Conservation (phyloP, 1,140 invertebrate species). For the Halesus radiatus region DNA sequence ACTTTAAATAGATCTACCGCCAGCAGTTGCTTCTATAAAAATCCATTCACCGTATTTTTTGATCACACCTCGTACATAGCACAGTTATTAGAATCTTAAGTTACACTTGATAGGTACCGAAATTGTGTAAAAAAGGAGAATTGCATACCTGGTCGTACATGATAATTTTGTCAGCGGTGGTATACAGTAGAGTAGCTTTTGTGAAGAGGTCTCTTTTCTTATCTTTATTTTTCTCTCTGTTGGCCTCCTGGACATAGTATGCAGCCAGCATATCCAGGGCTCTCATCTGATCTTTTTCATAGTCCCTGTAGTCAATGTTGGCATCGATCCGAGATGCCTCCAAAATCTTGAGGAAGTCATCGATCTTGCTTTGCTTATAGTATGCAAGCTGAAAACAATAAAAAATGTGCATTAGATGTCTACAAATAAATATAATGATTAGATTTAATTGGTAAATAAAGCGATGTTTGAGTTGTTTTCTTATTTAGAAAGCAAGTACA, state of each 20-base stretch:
- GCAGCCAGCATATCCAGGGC: constrained; percentile 96
- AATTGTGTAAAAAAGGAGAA: constrained; percentile 4
- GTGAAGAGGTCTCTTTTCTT: constrained; percentile 95
- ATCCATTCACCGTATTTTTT: too few relatives aligned
- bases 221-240: constrained; percentile 96
- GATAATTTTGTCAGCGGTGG: constrained; percentile 98
- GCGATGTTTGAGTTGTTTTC: too few relatives aligned
- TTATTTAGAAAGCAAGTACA: too few relatives aligned
- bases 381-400: constrained; percentile 86
- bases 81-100: too few relatives aligned
- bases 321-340: constrained; percentile 90
- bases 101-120: background rate
- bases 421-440: background rate
- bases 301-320: constrained; percentile 90
- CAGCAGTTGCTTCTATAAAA: too few relatives aligned
- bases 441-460: too few relatives aligned
- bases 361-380: constrained; percentile 93
- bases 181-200: constrained; percentile 97
- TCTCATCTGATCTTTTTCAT: constrained; percentile 97
- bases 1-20: too few relatives aligned
- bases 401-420: background rate
- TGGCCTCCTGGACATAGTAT: constrained; percentile 97
- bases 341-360: constrained; percentile 95
- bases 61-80: too few relatives aligned
- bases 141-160: constrained; percentile 96